Conservation (phyloP, 2,797 vertebrate species). For the Sebastes goodei region DNA sequence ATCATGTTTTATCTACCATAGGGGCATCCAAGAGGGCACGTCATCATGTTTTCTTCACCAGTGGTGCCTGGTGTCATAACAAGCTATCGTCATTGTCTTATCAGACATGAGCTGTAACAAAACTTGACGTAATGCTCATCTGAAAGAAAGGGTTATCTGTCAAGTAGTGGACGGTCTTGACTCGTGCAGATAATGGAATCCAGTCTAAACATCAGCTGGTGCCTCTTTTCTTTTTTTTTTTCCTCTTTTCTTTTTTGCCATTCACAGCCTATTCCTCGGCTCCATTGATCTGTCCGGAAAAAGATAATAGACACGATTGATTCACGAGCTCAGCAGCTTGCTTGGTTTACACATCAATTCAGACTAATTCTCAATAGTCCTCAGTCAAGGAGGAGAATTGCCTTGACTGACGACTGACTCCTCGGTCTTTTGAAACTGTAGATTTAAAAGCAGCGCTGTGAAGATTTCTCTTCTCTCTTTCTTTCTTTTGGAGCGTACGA, state of each 20-base stretch:
- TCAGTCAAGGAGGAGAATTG: slow-evolving; percentile 58
- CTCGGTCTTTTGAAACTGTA: slow-evolving; percentile 1
- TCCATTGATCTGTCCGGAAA: slow-evolving; percentile 74
- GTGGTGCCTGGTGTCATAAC: background rate
- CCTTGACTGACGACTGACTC: slow-evolving; percentile 39
- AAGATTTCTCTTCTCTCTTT: background rate
- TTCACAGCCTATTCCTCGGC: slow-evolving; percentile 63
- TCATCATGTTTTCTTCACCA: too few relatives aligned
- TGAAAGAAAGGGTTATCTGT: slow-evolving; percentile 40
- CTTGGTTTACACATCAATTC: slow-evolving; percentile 73
- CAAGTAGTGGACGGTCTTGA: slow-evolving; percentile 32
- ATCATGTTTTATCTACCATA: too few relatives aligned
- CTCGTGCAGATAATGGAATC: slow-evolving; percentile 33
- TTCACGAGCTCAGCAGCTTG: slow-evolving; percentile 73
- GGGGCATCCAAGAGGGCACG: too few relatives aligned
- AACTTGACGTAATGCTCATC: slow-evolving; percentile 11
- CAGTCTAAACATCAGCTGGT: slow-evolving; percentile 14
- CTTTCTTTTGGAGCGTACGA: background rate
- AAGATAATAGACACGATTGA: slow-evolving; percentile 82
- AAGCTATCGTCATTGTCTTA: background rate
- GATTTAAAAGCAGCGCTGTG: slow-evolving; percentile 7
- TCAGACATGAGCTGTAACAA: slow-evolving; percentile 5
- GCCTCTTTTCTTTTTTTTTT: slow-evolving; percentile 3
- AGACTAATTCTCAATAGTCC: slow-evolving; percentile 60
- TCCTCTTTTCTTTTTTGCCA: slow-evolving; percentile 23